Percentiles rank a stretch among this genome's conserved stretches.
Evolutionary conservation across 2,888 invertebrate genomes (phyloP).

Genomic region (Steromphala cineraria): DNA sequence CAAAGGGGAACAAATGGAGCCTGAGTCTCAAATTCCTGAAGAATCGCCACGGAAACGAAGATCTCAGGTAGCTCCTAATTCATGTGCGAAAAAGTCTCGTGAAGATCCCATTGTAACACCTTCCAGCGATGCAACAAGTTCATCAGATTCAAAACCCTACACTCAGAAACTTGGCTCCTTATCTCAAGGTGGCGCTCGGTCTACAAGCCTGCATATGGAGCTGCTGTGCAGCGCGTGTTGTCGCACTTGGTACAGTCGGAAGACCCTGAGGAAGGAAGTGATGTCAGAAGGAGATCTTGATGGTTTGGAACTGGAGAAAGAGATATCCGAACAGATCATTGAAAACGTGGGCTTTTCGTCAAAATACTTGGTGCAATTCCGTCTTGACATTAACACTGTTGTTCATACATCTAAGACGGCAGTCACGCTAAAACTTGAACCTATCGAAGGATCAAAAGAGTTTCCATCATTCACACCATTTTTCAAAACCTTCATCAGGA

Average conservation of each 20-base stretch:
- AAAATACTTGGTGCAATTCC: constrained; percentile 19
- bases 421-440: constrained; percentile 14
- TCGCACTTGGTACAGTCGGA: constrained; percentile 35
- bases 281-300: constrained; percentile 31
- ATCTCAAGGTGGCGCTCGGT: background rate
- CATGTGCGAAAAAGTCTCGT: background rate
- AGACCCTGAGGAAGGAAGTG: constrained; percentile 37
- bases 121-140: background rate
- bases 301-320: constrained; percentile 31
- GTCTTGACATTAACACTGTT: constrained; percentile 8
- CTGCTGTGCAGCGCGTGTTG: constrained; percentile 23
- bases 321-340: constrained; percentile 27
- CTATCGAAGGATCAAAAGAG: constrained; percentile 28
- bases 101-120: background rate
- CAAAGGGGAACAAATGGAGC: background rate
- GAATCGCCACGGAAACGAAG: background rate
- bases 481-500: constrained; percentile 32
- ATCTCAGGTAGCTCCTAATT: no score
- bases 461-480: constrained; percentile 37
- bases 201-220: constrained; percentile 9
- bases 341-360: constrained; percentile 1
- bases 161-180: background rate
- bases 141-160: no score
- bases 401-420: constrained; percentile 15
- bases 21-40: background rate